phyloP scores from a whole-genome alignment of 2,797 vertebrate species.

The Girardinus metallicus region DNA sequence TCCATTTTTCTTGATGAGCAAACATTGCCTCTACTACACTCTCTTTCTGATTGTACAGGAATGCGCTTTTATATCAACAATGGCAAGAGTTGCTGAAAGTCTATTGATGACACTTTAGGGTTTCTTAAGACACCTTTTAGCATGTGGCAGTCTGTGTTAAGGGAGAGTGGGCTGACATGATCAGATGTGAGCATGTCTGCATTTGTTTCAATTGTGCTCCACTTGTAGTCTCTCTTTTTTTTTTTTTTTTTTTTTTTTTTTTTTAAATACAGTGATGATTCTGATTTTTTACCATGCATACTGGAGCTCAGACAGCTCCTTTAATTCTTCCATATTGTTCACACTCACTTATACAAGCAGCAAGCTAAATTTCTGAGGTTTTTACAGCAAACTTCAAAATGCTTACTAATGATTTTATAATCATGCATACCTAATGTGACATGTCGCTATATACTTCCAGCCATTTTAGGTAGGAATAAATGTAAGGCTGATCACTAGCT shows the following conservation, averaged over 20 bases:
- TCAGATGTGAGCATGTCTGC: neutral
- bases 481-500: neutral
- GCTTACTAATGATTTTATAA: neutral
- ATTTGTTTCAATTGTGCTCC: neutral
- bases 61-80: neutral
- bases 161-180: neutral
- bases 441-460: neutral
- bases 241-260: neutral
- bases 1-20: neutral
- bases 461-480: neutral
- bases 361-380: neutral
- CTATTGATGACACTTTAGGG: neutral
- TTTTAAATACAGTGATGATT: neutral
- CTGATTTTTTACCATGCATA: neutral
- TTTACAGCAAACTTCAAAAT: neutral
- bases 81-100: neutral
- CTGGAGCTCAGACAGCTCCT: neutral
- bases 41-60: neutral
- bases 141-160: neutral
- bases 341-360: neutral
- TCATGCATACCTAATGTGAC: neutral
- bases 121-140: neutral
- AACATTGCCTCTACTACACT: neutral
- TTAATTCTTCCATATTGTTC: neutral
- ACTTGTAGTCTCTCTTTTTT: neutral